phyloP scores from a whole-genome alignment of 2,888 invertebrate species.

The Drosophila fungiperda region DNA sequence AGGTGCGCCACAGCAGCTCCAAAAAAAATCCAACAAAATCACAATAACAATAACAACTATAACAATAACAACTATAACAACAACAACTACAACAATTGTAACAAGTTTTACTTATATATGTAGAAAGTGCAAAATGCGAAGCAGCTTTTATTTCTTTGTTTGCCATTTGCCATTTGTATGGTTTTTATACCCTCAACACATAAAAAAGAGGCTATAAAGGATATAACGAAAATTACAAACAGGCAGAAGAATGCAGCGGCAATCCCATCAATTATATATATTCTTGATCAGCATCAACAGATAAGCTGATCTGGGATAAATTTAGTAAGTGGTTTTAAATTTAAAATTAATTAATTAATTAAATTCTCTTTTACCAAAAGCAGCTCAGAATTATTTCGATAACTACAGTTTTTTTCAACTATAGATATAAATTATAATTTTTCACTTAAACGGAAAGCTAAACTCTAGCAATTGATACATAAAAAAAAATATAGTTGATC shows the following conservation, averaged over 20 bases:
- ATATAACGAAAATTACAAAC: neutral
- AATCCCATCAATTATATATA: neutral
- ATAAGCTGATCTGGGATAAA: neutral
- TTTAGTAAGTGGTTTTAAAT: neutral
- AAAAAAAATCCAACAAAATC: constrained; percentile 12
- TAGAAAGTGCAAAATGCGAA: constrained; percentile 37
- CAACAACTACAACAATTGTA: constrained; percentile 13
- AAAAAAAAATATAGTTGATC: neutral
- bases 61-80: constrained; percentile 6
- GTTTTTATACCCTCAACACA: constrained; percentile 1
- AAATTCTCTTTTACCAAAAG: neutral
- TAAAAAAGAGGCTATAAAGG: neutral
- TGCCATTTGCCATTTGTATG: constrained; percentile 34
- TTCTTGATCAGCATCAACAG: neutral
- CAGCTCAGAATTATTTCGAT: neutral
- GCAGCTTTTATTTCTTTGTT: constrained; percentile 28
- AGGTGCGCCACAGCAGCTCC: constrained; percentile 59
- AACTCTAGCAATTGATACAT: too few species aligned
- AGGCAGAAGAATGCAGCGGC: too few species aligned
- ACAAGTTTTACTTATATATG: constrained; percentile 39
- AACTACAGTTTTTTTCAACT: neutral
- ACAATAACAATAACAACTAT: constrained; percentile 9
- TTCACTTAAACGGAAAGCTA: neutral
- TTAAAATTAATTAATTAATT: neutral
- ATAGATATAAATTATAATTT: neutral